Evolutionary conservation across 2,113 vertebrate species (phyloP).

Genomic region (Upupa epops): DNA sequence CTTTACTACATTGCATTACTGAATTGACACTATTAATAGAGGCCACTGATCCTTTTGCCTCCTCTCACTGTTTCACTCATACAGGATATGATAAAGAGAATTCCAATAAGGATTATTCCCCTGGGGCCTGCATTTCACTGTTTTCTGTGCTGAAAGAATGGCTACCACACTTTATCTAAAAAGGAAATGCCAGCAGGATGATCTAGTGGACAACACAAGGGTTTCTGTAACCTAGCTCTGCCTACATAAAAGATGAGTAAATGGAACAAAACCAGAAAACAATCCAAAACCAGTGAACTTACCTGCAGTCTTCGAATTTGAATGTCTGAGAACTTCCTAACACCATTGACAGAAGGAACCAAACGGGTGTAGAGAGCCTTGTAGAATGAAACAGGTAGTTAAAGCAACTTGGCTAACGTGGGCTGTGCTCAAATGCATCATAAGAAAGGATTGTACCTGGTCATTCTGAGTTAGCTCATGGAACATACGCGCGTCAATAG

Average conservation of each 20-base stretch:
- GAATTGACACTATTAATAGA: background rate
- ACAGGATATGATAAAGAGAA: background rate
- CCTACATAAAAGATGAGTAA: background rate
- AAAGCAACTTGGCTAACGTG: background rate
- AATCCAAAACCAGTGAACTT: background rate
- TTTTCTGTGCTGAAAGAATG: background rate
- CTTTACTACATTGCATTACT: background rate
- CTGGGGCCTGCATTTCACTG: background rate
- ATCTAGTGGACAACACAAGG: background rate
- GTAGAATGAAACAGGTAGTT: background rate
- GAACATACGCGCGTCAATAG: conserved; percentile 93
- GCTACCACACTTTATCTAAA: background rate
- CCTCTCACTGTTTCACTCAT: background rate
- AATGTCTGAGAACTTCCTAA: conserved; percentile 88
- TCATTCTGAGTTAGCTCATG: conserved; percentile 93
- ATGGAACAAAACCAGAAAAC: background rate
- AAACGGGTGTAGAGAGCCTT: conserved; percentile 91
- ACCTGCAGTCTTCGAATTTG: conserved; percentile 90
- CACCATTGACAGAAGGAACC: conserved; percentile 84
- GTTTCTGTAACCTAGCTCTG: background rate
- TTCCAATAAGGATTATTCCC: background rate
- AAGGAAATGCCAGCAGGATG: background rate
- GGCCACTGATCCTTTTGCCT: background rate
- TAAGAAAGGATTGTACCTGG: conserved; percentile 76
- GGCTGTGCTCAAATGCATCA: background rate